Conservation (phyloP, 2,113 vertebrate genomes). For the Elephas maximus region DNA sequence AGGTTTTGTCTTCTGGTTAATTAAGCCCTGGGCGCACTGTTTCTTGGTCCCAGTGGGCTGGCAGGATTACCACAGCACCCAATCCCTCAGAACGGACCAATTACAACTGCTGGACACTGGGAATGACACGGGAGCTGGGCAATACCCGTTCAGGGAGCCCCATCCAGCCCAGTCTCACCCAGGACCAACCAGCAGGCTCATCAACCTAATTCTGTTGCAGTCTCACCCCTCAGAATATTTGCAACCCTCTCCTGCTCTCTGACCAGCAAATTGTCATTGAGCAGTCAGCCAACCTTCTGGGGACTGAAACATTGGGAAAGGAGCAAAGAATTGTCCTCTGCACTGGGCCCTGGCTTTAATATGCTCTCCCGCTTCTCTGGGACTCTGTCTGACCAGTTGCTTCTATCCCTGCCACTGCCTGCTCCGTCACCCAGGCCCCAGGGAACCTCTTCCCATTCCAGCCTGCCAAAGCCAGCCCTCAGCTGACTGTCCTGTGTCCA, state of each 20-base stretch:
- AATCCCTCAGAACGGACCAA: slow-evolving; percentile 17
- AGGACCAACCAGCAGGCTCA: not conserved
- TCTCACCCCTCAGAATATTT: slow-evolving; percentile 48
- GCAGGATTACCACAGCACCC: not conserved
- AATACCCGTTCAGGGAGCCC: not conserved
- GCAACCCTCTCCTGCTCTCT: slow-evolving; percentile 33
- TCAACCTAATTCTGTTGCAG: slow-evolving; percentile 71
- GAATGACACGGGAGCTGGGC: not conserved
- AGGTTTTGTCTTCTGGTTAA: slow-evolving; percentile 78
- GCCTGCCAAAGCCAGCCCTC: not conserved
- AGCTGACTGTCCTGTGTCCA: not conserved
- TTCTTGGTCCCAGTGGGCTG: not conserved
- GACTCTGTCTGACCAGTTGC: not conserved
- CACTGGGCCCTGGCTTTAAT: slow-evolving; percentile 72
- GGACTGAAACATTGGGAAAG: not conserved
- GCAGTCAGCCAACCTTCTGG: slow-evolving; percentile 66
- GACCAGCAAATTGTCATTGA: slow-evolving; percentile 78
- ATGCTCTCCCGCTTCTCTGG: slow-evolving; percentile 69
- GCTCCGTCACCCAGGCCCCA: not conserved
- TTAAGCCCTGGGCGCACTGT: slow-evolving; percentile 68
- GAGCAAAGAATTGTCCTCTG: not conserved
- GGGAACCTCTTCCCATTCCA: not conserved
- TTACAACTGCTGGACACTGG: not conserved
- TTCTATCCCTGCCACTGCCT: slow-evolving; percentile 71
- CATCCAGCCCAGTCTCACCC: not conserved